Conservation (phyloP, 37 sponge, comb jelly and placozoan genomes). For the Chondrosia reniformis region DNA sequence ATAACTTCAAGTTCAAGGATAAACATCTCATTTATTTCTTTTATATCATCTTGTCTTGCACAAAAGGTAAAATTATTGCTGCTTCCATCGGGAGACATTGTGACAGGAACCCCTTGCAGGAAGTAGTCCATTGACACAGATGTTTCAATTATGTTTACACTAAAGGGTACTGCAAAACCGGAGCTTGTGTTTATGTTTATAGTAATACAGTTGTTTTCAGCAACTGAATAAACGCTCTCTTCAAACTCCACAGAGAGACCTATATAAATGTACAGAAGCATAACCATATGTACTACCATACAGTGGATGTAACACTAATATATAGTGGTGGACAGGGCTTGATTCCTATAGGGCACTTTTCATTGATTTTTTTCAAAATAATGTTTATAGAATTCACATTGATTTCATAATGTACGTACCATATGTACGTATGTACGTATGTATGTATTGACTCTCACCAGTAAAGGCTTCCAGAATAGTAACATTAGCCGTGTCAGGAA, state of each 20-base stretch:
- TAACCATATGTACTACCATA: too few species aligned
- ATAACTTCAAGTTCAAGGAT: neutral
- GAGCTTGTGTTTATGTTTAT: neutral
- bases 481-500: too few species aligned
- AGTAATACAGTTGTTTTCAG: neutral
- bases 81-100: neutral
- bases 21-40: neutral
- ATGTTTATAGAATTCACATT: too few species aligned
- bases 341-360: too few species aligned
- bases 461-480: too few species aligned
- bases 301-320: too few species aligned
- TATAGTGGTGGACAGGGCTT: too few species aligned
- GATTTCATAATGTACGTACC: too few species aligned
- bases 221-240: neutral
- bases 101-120: neutral
- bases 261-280: neutral
- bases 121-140: neutral
- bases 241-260: slow-evolving; percentile 7
- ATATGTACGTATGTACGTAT: too few species aligned
- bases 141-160: too few species aligned
- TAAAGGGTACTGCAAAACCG: neutral
- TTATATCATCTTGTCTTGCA: neutral
- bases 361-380: too few species aligned
- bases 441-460: too few species aligned
- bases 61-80: neutral